Evolutionary conservation across 2,888 invertebrate genomes (phyloP), one percentile per base, ranked within the genome.

Genomic region (Pheosia gnoma): DNA sequence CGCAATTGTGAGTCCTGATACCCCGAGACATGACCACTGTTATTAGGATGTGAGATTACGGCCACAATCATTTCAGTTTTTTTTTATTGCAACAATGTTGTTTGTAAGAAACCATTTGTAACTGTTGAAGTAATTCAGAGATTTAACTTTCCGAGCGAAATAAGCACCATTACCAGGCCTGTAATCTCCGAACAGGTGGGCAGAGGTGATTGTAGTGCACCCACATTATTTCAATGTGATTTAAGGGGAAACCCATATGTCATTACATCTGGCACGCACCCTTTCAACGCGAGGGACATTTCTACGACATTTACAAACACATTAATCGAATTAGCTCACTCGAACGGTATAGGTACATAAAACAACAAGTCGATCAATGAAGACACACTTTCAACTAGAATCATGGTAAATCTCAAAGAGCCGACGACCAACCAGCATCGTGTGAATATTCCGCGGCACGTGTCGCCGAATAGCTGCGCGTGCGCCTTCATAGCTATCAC

Each of bases 401-500:
- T 47, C 47, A 4, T 4, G 4, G 47, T 4, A 47, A 47, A 43
- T 43, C 4, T 11, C 2, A 47, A 11, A 47, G 47, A 47, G n/a
- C 5, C 11, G 47, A 47, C 47, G 47, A 47, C 47, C n/a, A 4
- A 5, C n/a, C 47, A n/a, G 47, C 47, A n/a, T n/a, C 47, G 47
- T 47, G 59, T 54, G 59, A 59, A 59, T 66, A 77, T 75, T 70
- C 77, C 38, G 36, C 38, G 64, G 60, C 77, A 75, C 65, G 77
- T 65, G 66, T 63, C 60, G 49, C 49, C 49, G 54, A 52, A 66
- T 71, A 51, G 62, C 63, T 58, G 72, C 75, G 62, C 75, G 77
- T 75, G 77, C 68, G 57, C 57, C 62, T 59, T 62, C 75, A 76
- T 76, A 70, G 65, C 72, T 55, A 61, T 56, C 56, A 65, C 62